These are phyloP conservation scores for Trimorus sp. DNA, from an alignment of 2,888 invertebrate species.

Conservation along the genomic window DNA sequence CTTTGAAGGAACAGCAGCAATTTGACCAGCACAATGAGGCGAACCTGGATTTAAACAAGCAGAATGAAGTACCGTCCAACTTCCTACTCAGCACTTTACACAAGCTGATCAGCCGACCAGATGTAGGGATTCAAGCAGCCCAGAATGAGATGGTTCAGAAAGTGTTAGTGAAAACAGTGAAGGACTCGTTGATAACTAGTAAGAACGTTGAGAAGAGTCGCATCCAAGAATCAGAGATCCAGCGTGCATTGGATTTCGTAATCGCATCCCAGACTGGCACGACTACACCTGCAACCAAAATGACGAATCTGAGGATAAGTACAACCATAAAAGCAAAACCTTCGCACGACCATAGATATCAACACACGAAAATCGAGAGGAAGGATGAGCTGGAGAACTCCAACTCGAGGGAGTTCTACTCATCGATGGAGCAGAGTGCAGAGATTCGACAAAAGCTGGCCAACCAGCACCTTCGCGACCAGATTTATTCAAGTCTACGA, in stretches of 20 bases:
- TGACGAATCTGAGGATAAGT: neutral
- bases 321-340: neutral
- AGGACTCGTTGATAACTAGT: slow-evolving; percentile 61
- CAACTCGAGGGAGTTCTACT: neutral
- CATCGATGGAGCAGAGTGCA: neutral
- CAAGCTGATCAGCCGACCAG: slow-evolving; percentile 64
- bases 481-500: slow-evolving; percentile 17
- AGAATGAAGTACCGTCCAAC: slow-evolving; percentile 38
- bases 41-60: neutral
- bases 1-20: neutral
- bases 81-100: slow-evolving; percentile 54
- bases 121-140: slow-evolving; percentile 62
- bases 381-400: neutral
- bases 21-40: slow-evolving; percentile 3
- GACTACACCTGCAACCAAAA: neutral
- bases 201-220: slow-evolving; percentile 17
- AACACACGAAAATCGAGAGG: neutral
- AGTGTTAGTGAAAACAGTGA: slow-evolving; percentile 72
- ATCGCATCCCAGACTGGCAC: slow-evolving; percentile 17
- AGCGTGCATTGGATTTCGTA: slow-evolving; percentile 61
- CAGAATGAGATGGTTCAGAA: slow-evolving; percentile 68
- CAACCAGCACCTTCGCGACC: slow-evolving; percentile 16
- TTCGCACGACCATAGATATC: neutral
- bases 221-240: slow-evolving; percentile 64
- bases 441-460: slow-evolving; percentile 4